Evolutionary conservation across 2,113 vertebrate genomes (phyloP), one percentile per base, ranked within the genome.

Genomic region (Syngnathus floridae): DNA sequence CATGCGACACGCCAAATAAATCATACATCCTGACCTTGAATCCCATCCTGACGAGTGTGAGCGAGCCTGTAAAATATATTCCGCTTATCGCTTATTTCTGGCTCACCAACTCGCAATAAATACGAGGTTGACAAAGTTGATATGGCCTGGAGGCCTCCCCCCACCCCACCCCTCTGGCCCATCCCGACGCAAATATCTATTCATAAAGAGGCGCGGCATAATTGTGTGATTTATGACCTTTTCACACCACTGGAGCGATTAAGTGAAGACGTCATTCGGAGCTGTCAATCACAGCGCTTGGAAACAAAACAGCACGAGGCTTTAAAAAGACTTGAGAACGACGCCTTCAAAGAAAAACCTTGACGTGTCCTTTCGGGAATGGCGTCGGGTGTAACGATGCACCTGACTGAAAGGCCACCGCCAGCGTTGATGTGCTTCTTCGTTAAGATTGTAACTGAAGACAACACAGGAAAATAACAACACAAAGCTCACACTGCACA

Each of bases 201-300:
- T 87, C 84, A 86, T 84, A 82, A 82, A 87, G 77, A 70, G 48
- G 49, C 58, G 76, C 64, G n/a, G 76, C 71, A 77, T 88, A 89
- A 89, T 90, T 88, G 86, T 82, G 70, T 82, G 83, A 87, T 89
- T 88, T 85, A 87, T 88, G 89, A 89, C 88, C 88, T 88, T 89
- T 90, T 88, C 85, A 87, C 84, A 86, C 80, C 82, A 83, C 69
- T 85, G 84, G 82, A 90, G 88, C 86, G 87, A 87, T 85, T 86
- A 89, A 84, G 82, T 87, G 82, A 88, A 86, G 84, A 88, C 88
- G 86, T 89, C 86, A 83, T 86, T 84, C 84, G 71, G 69, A 79
- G 77, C 88, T 87, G 89, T 87, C 89, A 88, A 57, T 90, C 88
- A 90, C 83, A 40, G 13, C 83, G 74, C 84, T 88, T 86, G 83